phyloP scores from a whole-genome alignment of 37 sponge, comb jelly and placozoan species.

The Spongilla lacustris region DNA sequence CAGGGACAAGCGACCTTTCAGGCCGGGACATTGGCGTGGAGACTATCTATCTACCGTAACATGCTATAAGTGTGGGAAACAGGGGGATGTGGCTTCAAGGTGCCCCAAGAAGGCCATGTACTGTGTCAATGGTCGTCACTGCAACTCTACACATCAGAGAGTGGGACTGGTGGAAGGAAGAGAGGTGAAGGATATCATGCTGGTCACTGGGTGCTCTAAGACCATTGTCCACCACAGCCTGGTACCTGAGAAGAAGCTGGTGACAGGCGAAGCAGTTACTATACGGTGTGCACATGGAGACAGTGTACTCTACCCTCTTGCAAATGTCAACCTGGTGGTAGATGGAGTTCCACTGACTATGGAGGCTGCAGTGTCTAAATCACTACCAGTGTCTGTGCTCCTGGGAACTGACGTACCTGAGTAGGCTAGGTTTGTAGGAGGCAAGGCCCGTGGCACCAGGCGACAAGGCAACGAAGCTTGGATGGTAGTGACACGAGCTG shows the following conservation, averaged over 20 bases:
- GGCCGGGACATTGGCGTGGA: background rate
- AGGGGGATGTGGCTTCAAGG: slow-evolving; percentile 7
- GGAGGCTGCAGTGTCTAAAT: slow-evolving; percentile 7
- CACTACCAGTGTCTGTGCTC: slow-evolving; percentile 22
- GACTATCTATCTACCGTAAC: background rate
- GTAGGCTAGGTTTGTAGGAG: background rate
- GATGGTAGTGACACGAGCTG: slow-evolving; percentile 7
- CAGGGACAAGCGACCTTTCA: background rate
- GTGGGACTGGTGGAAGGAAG: slow-evolving; percentile 24
- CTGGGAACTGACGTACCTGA: slow-evolving; percentile 31
- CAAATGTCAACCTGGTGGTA: slow-evolving; percentile 11
- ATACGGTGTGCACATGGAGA: slow-evolving; percentile 41
- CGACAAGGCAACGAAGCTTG: background rate
- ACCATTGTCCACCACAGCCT: slow-evolving; percentile 12
- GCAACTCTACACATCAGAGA: background rate
- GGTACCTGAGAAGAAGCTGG: background rate
- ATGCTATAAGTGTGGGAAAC: slow-evolving; percentile 8
- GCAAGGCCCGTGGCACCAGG: background rate
- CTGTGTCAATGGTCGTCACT: background rate
- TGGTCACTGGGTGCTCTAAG: slow-evolving; percentile 16
- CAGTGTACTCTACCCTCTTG: slow-evolving; percentile 19
- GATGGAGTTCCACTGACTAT: background rate
- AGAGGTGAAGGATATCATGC: slow-evolving; percentile 9
- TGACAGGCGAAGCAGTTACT: slow-evolving; percentile 8
- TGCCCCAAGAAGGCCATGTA: slow-evolving; percentile 5